Base-by-base conservation (phyloP, 2,888 invertebrate genomes). In the Drosophila suboccidentalis region DNA sequence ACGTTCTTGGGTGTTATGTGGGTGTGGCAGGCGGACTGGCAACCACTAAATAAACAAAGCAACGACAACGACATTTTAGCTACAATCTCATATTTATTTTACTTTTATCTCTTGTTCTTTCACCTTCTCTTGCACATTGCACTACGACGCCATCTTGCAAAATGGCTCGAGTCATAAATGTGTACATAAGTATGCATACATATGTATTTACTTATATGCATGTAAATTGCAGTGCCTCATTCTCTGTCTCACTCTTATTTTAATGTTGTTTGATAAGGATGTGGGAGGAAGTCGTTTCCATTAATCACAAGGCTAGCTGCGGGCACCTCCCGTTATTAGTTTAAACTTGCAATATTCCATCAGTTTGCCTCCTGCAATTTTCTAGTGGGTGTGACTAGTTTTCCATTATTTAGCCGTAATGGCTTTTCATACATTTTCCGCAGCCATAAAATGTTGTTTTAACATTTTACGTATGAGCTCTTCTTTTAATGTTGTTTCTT, bases 41-140 rank as follows among this genome's bases (percentile, higher is more conserved):
- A 87, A 87, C 86, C 84, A 87, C 89, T 87, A 84, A 87, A 87
- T 88, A 87, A 86, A 86, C 85, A 85, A 76, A 71, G 63, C 59
- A 69, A 61, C 36, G 43, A 13, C 54, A 50, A 22, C 38, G 26
- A 32, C 68, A 70, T 71, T 77, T 70, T 51, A 66, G 53, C 50
- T 47, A 59, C 59, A 50, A 54, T 59, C 26, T 29, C 50, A 44
- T 65, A 59, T 71, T 78, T 78, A 64, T 71, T 71, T 73, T 43
- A 44, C 15, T 36, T 34, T 43, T 34, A 19, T 55, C 26, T 10
- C 19, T 43, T 43, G 51, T 59, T 22, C 53, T 65, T 50, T 32
- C 19, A 47, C 63, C 32, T 43, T 51, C 46, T 44, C 73, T 65
- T 73, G 68, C 78, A 70, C 41, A 47, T 49, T 71, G 66, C 63